Evolutionary conservation across 2,888 invertebrate species (phyloP).

Genomic region (Agrilus mali): DNA sequence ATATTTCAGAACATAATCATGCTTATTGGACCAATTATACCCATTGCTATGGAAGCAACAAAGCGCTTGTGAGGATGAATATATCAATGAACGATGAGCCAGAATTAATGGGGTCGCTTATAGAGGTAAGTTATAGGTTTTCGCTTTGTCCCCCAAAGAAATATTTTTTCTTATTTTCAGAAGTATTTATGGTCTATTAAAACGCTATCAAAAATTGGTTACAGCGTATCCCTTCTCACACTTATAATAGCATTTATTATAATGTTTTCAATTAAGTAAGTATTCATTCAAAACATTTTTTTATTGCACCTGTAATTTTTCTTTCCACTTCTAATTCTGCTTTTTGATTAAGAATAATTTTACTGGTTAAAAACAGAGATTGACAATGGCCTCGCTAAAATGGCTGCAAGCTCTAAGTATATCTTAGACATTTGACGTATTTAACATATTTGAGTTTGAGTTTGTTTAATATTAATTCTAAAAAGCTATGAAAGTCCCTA

Average conservation of each 20-base stretch:
- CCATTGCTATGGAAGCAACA: slow-evolving; percentile 31
- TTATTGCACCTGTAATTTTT: too few species aligned
- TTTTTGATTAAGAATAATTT: too few species aligned
- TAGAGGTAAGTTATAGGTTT: slow-evolving; percentile 1
- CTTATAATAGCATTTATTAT: slow-evolving; percentile 43
- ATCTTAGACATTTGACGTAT: too few species aligned
- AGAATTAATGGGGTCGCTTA: slow-evolving; percentile 5
- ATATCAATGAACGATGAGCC: slow-evolving; percentile 11
- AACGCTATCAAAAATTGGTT: slow-evolving; percentile 41
- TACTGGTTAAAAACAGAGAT: too few species aligned
- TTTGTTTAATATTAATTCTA: too few species aligned
- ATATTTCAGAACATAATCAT: slow-evolving; percentile 26
- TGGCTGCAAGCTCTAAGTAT: too few species aligned
- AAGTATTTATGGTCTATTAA: slow-evolving; percentile 38
- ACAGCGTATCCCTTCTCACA: slow-evolving; percentile 41
- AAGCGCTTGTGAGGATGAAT: slow-evolving; percentile 32
- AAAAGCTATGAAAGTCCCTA: too few species aligned
- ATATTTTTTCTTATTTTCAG: slow-evolving; percentile 25
- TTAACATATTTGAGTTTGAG: too few species aligned
- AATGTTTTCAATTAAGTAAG: slow-evolving; percentile 45
- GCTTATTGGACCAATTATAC: slow-evolving; percentile 40
- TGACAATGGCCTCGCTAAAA: too few species aligned
- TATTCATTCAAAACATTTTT: slow-evolving; percentile 8
- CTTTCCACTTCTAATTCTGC: too few species aligned
- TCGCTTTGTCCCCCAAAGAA: background rate